Conservation (phyloP, 2,888 invertebrate species). For the Tiliacea citrago region DNA sequence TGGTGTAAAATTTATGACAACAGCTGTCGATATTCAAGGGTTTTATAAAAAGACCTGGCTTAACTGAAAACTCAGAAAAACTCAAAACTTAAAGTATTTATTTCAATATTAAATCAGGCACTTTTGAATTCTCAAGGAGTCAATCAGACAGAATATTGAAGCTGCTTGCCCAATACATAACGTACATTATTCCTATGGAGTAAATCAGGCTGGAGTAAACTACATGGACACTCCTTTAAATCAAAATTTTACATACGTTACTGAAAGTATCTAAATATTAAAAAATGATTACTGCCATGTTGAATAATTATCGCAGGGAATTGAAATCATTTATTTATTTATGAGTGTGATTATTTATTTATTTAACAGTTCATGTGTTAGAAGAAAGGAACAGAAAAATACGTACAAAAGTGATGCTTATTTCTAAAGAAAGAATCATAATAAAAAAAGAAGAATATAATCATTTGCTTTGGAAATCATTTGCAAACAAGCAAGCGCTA, state of each 20-base stretch:
- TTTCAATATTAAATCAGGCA: neutral
- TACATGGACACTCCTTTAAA: neutral
- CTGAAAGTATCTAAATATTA: neutral
- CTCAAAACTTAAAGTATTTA: neutral
- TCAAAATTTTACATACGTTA: neutral
- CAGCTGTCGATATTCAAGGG: neutral
- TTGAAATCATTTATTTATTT: neutral
- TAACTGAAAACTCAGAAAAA: neutral
- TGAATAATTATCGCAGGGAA: neutral
- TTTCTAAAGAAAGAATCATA: too few relatives aligned
- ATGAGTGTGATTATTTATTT: neutral
- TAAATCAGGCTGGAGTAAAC: neutral
- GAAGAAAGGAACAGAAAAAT: too few relatives aligned
- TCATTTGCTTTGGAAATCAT: neutral
- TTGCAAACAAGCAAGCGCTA: too few relatives aligned
- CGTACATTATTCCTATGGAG: neutral
- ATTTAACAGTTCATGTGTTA: too few relatives aligned
- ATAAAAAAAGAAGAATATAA: too few relatives aligned
- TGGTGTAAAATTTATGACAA: neutral
- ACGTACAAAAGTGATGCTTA: too few relatives aligned
- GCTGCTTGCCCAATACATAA: too few relatives aligned
- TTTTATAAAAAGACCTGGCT: neutral
- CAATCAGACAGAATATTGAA: neutral
- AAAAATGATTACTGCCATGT: neutral
- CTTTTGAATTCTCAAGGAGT: neutral